phyloP scores from a whole-genome alignment of 2,888 invertebrate genomes.

The Physocephala rufipes region DNA sequence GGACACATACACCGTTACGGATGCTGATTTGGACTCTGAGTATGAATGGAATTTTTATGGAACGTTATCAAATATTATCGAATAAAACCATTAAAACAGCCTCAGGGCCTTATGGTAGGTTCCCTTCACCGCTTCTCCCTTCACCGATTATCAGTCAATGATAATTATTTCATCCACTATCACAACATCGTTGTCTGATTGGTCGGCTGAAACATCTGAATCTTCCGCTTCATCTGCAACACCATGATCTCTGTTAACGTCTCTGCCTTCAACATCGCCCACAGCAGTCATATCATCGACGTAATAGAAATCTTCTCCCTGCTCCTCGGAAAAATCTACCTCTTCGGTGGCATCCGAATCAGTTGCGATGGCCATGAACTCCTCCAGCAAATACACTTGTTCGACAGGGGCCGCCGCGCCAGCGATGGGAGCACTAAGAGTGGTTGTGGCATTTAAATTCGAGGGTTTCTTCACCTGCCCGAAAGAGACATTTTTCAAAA shows the following conservation, averaged over 20 bases:
- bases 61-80: not conserved
- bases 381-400: constrained; percentile 39
- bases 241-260: too few species aligned
- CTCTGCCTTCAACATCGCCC: not conserved
- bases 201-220: too few species aligned
- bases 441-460: not conserved
- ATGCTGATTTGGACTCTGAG: not conserved
- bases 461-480: constrained; percentile 34
- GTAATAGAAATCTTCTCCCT: constrained; percentile 2
- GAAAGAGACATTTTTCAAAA: constrained; percentile 41
- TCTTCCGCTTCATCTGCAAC: too few species aligned
- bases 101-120: not conserved
- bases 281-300: constrained; percentile 1
- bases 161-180: constrained; percentile 37
- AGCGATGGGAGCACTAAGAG: not conserved
- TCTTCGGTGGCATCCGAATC: constrained; percentile 30
- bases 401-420: constrained; percentile 20
- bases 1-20: not conserved
- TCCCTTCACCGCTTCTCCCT: not conserved
- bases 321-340: constrained; percentile 17
- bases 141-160: constrained; percentile 28
- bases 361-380: constrained; percentile 36
- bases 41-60: not conserved
- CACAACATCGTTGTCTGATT: constrained; percentile 17
- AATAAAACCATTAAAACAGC: not conserved